Percentiles rank a stretch among this genome's conserved stretches.
Conservation (phyloP, 53 echinoderm and acorn worm genomes). For the Holothuria scabra region DNA sequence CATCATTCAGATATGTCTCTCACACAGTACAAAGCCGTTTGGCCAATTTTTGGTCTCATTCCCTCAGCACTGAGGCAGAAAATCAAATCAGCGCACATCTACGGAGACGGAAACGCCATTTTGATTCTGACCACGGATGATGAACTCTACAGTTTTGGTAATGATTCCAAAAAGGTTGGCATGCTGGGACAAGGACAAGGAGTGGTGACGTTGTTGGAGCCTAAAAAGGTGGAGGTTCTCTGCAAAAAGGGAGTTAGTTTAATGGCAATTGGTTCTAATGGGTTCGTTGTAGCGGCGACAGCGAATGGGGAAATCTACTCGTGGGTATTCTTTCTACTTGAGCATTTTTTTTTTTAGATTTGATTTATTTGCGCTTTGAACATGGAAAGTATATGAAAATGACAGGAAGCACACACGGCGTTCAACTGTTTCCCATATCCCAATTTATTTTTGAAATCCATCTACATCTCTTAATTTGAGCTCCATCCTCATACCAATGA, state of each 20-base stretch:
- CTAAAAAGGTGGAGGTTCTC: constrained; percentile 27
- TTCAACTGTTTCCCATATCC: too few relatives aligned
- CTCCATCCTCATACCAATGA: too few relatives aligned
- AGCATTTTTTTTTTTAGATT: too few relatives aligned
- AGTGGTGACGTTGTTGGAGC: not conserved
- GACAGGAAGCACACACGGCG: too few relatives aligned
- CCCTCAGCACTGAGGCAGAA: constrained; percentile 20
- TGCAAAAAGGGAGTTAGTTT: constrained; percentile 29
- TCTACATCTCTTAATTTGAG: too few relatives aligned
- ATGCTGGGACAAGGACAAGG: constrained; percentile 25
- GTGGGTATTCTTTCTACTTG: not conserved
- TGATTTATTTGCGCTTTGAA: too few relatives aligned
- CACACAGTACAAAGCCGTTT: constrained; percentile 24
- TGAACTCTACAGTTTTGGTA: constrained; percentile 28
- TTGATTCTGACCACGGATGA: constrained; percentile 22
- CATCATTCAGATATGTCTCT: too few relatives aligned
- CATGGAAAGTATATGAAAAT: too few relatives aligned
- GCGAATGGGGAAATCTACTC: constrained; percentile 28
- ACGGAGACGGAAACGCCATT: constrained; percentile 33
- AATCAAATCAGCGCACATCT: constrained; percentile 12
- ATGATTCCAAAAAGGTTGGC: constrained; percentile 3
- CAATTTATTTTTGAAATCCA: too few relatives aligned
- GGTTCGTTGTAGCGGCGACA: constrained; percentile 21
- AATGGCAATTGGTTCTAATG: constrained; percentile 5
- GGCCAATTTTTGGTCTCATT: constrained; percentile 26